Base-by-base conservation (phyloP, 2,888 invertebrate genomes). In the Eledona agricola region DNA sequence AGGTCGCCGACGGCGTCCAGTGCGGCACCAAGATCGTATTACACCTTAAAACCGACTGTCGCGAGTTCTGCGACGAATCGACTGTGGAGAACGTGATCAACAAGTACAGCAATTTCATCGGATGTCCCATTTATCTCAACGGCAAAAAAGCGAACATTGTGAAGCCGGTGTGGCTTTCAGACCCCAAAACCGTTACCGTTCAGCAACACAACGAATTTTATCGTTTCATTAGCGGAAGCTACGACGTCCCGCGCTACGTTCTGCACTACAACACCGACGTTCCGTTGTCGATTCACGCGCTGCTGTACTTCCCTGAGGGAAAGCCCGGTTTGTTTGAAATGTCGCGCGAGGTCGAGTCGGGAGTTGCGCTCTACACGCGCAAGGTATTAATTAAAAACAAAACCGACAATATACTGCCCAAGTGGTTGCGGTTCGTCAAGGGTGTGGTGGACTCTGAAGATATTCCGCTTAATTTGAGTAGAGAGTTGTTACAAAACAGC, bases 391-490 rank as follows among this genome's bases (percentile, higher is more conserved):
- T 98, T 56, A 93, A 96, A 77, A 89, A 87, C 66, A 90, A 89
- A 72, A 90, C 94, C 0, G 93, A 93, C 51, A 90, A 93, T 69
- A 84, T 97, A 59, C 78, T 97, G 56, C 96, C 96, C 0, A 93
- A 94, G 71, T 98, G 96, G 94, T 79, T 98, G 62, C 81, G 97
- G 65, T 98, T 98, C 77, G 81, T 98, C 1, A 95, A 95, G 83
- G 97, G 96, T 71, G 96, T 98, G 16, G 95, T 98, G 7, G 98
- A 98, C 80, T 96, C 96, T 1, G 98, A 98, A 80, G 98, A 98
- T 77, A 96, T 98, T 79, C 98, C 98, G 25, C 79, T 98, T 46
- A 98, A 98, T 83, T 81, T 98, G 55, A 97, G 96, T 73, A 83
- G 98, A 71, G 98, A 98, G 77, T 78, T 98, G 52, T 79, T 98